phyloP scores from a whole-genome alignment of 2,113 vertebrate genomes.

The Phaetusa simplex region DNA sequence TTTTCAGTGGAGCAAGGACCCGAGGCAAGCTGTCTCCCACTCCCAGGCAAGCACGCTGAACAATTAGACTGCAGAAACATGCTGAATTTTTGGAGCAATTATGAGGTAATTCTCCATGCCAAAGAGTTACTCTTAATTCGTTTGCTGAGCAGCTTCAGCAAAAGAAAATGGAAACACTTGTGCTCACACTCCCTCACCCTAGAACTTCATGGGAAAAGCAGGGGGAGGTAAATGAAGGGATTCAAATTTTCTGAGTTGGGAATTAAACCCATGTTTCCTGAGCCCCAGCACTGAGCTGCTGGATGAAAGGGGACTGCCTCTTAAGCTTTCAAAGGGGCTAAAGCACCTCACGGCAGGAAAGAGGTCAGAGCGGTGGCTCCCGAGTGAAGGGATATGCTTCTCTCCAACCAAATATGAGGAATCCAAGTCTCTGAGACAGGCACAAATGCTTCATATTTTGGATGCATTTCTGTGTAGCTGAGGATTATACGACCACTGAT shows the following conservation, averaged over 20 bases:
- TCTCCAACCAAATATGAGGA: not conserved
- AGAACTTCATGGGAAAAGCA: conserved; percentile 44
- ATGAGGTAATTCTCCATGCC: not conserved
- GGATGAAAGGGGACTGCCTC: conserved; percentile 24
- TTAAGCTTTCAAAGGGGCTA: conserved; percentile 30
- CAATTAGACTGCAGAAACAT: not conserved
- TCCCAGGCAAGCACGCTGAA: not conserved
- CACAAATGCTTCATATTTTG: not conserved
- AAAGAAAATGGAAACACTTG: conserved; percentile 25
- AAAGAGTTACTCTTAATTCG: not conserved
- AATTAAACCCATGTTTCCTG: conserved; percentile 15
- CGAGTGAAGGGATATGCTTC: not conserved
- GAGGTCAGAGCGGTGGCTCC: not conserved
- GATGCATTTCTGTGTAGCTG: not conserved
- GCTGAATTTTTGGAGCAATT: not conserved
- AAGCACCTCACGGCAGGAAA: conserved; percentile 25
- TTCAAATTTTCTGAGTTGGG: conserved; percentile 25
- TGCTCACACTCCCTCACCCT: not conserved
- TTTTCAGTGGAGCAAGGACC: not conserved
- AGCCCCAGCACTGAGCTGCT: not conserved
- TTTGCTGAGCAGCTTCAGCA: not conserved
- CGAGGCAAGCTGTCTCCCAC: not conserved
- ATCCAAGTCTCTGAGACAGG: not conserved
- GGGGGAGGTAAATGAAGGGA: conserved; percentile 31
- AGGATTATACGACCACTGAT: not conserved